Percentiles rank a stretch among this genome's conserved stretches.
These are phyloP conservation scores for Furcifer pardalis DNA, from an alignment of 2,797 vertebrate genomes.

Conservation along the genomic window DNA sequence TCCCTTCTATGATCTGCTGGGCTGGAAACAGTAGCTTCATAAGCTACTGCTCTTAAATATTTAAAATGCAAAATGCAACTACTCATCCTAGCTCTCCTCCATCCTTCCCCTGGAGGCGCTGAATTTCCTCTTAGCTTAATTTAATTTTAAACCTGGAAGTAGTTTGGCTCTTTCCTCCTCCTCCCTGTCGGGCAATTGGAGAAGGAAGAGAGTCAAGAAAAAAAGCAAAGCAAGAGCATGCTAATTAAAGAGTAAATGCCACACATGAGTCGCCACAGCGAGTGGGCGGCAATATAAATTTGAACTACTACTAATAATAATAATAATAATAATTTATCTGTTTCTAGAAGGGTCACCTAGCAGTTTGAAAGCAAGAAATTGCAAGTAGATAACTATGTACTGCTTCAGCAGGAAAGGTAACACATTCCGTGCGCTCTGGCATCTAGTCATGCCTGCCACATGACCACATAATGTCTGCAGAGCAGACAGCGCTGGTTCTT, in stretches of 20 bases:
- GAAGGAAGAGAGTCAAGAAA: background rate
- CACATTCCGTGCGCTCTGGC: too few relatives aligned
- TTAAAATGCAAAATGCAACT: slow-evolving; percentile 55
- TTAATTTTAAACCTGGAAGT: slow-evolving; percentile 60
- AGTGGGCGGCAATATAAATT: too few relatives aligned
- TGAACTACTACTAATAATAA: too few relatives aligned
- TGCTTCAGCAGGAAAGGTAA: too few relatives aligned
- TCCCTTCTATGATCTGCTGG: slow-evolving; percentile 50
- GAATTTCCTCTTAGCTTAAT: slow-evolving; percentile 53
- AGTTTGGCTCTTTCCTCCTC: slow-evolving; percentile 42
- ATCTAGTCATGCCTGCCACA: too few relatives aligned
- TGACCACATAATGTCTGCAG: too few relatives aligned
- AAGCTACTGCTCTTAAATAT: slow-evolving; percentile 47
- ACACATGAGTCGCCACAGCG: too few relatives aligned
- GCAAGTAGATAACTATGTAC: too few relatives aligned
- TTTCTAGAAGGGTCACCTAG: background rate
- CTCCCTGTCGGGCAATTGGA: slow-evolving; percentile 26
- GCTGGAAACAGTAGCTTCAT: slow-evolving; percentile 68
- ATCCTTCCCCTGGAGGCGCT: slow-evolving; percentile 39
- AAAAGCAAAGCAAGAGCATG: slow-evolving; percentile 19
- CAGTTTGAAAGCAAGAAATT: too few relatives aligned
- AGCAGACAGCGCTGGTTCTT: too few relatives aligned
- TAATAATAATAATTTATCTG: too few relatives aligned
- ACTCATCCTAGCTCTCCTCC: slow-evolving; percentile 22
- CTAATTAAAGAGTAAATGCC: background rate